These are phyloP conservation scores for Istiophorus platypterus DNA, from an alignment of 2,113 vertebrate genomes.

Conservation along the genomic window DNA sequence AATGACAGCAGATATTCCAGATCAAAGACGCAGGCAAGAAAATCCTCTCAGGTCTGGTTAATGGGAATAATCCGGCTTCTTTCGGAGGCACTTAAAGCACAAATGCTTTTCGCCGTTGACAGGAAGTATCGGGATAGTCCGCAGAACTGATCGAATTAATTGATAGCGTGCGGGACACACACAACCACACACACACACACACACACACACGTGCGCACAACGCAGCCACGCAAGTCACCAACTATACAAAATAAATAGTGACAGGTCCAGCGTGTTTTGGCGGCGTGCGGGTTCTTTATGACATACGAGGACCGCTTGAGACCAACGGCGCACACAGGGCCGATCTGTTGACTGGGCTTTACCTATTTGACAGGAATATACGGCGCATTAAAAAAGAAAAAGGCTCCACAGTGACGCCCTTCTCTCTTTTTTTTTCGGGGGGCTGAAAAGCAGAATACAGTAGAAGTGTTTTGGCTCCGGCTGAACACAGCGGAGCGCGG, in stretches of 20 bases:
- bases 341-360: slow-evolving; percentile 36
- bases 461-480: slow-evolving; percentile 48
- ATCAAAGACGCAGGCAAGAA: not conserved
- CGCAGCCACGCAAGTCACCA: not conserved
- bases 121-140: not conserved
- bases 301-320: not conserved
- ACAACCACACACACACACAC: too few species aligned
- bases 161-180: not conserved
- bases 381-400: not conserved
- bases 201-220: not conserved
- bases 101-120: not conserved
- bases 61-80: not conserved
- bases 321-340: not conserved
- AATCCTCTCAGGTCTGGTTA: not conserved
- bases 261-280: not conserved
- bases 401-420: not conserved
- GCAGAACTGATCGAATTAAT: not conserved
- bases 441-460: slow-evolving; percentile 18
- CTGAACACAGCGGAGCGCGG: slow-evolving; percentile 48
- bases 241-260: not conserved
- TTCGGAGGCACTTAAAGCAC: too few species aligned
- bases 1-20: not conserved
- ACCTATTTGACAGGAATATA: not conserved
- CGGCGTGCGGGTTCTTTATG: not conserved
- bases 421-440: not conserved